A percentile compares a stretch with the other conserved stretches of the same genome.
phyloP scores from a whole-genome alignment of 2,888 invertebrate species.

The Cheilosia variabilis region DNA sequence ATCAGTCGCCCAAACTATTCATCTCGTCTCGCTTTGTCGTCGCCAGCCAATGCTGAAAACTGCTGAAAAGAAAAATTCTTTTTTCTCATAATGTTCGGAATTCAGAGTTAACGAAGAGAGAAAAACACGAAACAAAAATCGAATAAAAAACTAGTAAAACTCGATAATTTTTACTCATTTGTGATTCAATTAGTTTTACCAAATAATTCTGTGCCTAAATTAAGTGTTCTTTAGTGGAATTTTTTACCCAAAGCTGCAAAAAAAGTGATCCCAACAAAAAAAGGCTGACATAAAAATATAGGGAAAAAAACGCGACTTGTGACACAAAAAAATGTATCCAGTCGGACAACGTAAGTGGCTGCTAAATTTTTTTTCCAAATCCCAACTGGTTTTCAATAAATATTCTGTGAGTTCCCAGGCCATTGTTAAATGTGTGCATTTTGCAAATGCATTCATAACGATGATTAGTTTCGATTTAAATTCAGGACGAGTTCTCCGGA shows the following conservation, averaged over 20 bases:
- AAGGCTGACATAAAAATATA: conserved; percentile 77
- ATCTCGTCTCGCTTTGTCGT: conserved; percentile 54
- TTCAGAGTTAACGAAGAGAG: conserved; percentile 74
- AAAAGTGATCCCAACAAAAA: conserved; percentile 74
- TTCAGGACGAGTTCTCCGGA: neutral
- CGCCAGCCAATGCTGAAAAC: conserved; percentile 66
- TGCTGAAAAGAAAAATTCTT: conserved; percentile 64
- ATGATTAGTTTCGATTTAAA: conserved; percentile 9
- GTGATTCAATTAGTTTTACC: conserved; percentile 75
- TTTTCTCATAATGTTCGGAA: conserved; percentile 73
- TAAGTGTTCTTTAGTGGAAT: conserved; percentile 76
- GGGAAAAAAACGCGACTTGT: conserved; percentile 76
- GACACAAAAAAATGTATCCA: conserved; percentile 86
- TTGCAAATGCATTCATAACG: conserved; percentile 21
- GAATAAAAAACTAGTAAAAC: conserved; percentile 77
- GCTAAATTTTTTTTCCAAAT: conserved; percentile 5
- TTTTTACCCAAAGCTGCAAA: conserved; percentile 67
- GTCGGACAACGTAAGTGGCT: conserved; percentile 88
- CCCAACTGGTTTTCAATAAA: conserved; percentile 11
- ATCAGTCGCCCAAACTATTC: conserved; percentile 18
- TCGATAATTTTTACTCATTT: conserved; percentile 74
- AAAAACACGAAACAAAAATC: conserved; percentile 77
- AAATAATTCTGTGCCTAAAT: conserved; percentile 76
- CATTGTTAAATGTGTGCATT: neutral
- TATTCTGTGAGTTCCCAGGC: neutral